Evolutionary conservation across 2,113 vertebrate genomes (phyloP).

Genomic region (Amphiprion percula): DNA sequence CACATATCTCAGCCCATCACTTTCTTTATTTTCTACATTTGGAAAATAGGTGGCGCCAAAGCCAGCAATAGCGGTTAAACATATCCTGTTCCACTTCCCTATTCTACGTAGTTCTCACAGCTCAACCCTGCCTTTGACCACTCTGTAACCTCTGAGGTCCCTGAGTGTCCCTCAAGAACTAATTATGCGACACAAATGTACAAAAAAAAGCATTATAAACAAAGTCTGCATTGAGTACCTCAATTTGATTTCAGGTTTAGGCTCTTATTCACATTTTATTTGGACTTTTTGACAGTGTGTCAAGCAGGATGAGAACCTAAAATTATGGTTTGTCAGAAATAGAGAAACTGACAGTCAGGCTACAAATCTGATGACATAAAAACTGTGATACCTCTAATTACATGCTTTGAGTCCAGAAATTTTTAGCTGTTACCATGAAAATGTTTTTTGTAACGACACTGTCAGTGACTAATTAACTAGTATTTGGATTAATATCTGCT

Average conservation of each 20-base stretch:
- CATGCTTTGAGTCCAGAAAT: no score
- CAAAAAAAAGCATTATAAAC: neutral
- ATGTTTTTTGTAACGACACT: no score
- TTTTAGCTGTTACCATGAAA: no score
- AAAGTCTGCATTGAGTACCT: no score
- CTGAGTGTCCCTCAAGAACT: neutral
- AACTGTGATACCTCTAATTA: no score
- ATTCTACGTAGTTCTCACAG: slow-evolving; percentile 33
- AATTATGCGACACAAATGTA: neutral
- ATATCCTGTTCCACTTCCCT: slow-evolving; percentile 78
- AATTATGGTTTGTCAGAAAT: no score
- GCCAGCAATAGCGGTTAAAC: slow-evolving; percentile 58
- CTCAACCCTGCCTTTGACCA: slow-evolving; percentile 40
- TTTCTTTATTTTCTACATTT: neutral
- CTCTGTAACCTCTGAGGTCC: slow-evolving; percentile 25
- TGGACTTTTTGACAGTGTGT: no score
- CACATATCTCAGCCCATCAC: neutral
- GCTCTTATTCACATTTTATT: no score
- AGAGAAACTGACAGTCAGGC: no score
- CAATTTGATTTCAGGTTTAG: no score
- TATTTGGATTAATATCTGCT: neutral
- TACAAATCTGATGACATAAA: no score
- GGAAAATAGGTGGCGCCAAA: neutral
- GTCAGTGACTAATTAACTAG: neutral
- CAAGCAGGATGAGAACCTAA: no score